Base-by-base conservation (phyloP, 2,797 vertebrate genomes). In the Champsocephalus gunnari region DNA sequence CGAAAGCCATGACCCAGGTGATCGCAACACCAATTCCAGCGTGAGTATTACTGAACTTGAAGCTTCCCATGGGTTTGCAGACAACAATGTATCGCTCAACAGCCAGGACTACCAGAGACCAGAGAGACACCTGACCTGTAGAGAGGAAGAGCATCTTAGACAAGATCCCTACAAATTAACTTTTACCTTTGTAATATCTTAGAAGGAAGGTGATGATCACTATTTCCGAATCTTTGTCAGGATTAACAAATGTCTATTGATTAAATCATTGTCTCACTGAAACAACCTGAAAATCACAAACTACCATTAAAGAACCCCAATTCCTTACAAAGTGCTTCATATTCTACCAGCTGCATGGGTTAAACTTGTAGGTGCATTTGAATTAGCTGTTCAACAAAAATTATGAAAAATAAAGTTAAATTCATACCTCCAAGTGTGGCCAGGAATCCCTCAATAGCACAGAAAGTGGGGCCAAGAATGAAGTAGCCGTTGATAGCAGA, bases 1-100 rank as follows among this genome's bases (percentile, higher is more conserved):
- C 61, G 0, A 93, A 0, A 38, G 96, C 93, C 95, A 96, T 95
- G 64, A 95, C 0, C 96, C 96, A 96, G 74, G 95, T 96, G 68
- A 95, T 95, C 3, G 14, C 10, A 2, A 94, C 94, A 75, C 96
- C 96, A 64, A 75, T 79, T 45, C 69, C 75, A 53, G 95, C 93
- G 0, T 95, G 95, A 47, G 71, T 79, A 1, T 89, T 13, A 0
- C 84, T 85, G 84, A 96, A 96, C 77, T 93, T 95, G 84, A 96
- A 96, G 81, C 95, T 96, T 49, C 94, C 95, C 95, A 95, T 96
- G 66, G 95, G 95, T 82, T 96, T 97, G 92, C 96, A 96, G 74
- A 96, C 92, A 0, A 96, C 94, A 5, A 96, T 94, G 74, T 95
- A 91, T 73, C 94, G 86, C 72, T 94, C 94, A 56, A 94, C 53